phyloP scores from a whole-genome alignment of 2,888 invertebrate genomes.

The Eupithecia inturbata region DNA sequence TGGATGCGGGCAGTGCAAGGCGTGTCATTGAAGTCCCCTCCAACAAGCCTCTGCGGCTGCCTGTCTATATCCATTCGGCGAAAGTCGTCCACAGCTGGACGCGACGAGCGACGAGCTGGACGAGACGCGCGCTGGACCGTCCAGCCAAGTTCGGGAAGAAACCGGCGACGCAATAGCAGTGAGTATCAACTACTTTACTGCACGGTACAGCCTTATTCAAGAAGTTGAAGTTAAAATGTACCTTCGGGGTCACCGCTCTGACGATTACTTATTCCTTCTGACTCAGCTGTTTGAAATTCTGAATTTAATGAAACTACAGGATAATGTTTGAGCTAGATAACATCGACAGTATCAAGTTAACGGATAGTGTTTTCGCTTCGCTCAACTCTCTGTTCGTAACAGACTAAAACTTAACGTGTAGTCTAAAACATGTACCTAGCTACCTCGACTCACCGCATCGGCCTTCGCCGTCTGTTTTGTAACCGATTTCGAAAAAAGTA shows the following conservation, averaged over 20 bases:
- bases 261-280: constrained; percentile 37
- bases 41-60: not conserved
- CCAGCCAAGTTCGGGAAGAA: no score
- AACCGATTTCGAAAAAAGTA: not conserved
- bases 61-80: no score
- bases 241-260: constrained; percentile 14
- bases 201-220: not conserved
- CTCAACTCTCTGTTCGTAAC: constrained; percentile 18
- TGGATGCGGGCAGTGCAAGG: not conserved
- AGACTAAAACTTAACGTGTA: not conserved
- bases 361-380: constrained; percentile 31
- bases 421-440: not conserved
- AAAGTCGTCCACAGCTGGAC: no score
- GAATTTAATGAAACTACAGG: constrained; percentile 42
- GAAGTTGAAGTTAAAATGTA: not conserved
- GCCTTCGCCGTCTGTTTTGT: not conserved
- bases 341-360: constrained; percentile 39
- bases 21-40: not conserved
- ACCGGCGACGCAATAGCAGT: no score
- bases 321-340: constrained; percentile 39
- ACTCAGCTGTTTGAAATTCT: constrained; percentile 37
- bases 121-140: no score
- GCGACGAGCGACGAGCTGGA: no score
- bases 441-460: not conserved
- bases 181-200: no score